These are phyloP conservation scores for Tachina grossa DNA, from an alignment of 2,888 invertebrate genomes.

Conservation along the genomic window DNA sequence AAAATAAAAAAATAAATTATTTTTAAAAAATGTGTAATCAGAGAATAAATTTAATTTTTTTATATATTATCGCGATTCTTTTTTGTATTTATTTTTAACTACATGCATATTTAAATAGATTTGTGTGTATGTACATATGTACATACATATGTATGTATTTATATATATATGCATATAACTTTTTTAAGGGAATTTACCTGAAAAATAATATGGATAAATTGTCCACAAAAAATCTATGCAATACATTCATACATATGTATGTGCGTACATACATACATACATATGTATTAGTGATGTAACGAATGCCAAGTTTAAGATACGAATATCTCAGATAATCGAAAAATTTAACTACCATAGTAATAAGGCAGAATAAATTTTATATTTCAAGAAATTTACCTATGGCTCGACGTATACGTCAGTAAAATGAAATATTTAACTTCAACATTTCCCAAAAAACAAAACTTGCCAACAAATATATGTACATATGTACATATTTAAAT, in stretches of 20 bases:
- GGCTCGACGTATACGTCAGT: too few species aligned
- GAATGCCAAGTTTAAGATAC: too few species aligned
- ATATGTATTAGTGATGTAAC: background rate
- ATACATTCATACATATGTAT: background rate
- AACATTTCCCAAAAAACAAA: too few species aligned
- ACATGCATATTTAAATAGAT: too few species aligned
- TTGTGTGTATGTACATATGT: too few species aligned
- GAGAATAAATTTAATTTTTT: slow-evolving; percentile 3
- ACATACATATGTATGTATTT: background rate
- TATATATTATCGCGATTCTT: slow-evolving; percentile 1
- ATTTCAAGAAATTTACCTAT: too few species aligned
- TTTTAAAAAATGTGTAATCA: slow-evolving; percentile 16
- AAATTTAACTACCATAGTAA: too few species aligned
- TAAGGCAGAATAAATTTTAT: too few species aligned
- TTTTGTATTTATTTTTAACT: background rate
- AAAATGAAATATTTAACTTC: too few species aligned
- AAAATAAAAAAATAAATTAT: background rate
- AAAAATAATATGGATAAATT: background rate
- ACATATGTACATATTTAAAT: too few species aligned
- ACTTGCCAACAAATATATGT: too few species aligned
- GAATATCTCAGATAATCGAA: too few species aligned
- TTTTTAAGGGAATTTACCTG: slow-evolving; percentile 37
- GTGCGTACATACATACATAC: background rate
- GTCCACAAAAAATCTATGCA: background rate
- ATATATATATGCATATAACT: background rate